Conservation (phyloP, 2,113 vertebrate genomes). For the Chionodraco myersi region DNA sequence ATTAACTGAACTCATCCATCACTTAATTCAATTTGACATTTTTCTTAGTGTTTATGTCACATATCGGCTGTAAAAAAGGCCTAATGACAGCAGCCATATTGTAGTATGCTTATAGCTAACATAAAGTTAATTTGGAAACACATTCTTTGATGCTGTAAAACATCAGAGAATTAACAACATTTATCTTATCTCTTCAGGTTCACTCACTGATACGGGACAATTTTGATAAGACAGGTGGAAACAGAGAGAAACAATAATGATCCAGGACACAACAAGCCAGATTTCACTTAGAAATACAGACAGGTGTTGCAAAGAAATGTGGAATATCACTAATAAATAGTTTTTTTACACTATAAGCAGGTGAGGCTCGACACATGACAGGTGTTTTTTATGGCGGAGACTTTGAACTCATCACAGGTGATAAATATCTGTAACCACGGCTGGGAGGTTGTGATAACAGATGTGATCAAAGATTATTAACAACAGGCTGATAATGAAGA, state of each 20-base stretch:
- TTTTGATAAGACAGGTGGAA: not conserved
- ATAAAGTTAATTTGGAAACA: not conserved
- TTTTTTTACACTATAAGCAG: not conserved
- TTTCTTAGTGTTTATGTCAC: too few species aligned
- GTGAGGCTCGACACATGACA: not conserved
- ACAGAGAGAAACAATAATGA: not conserved
- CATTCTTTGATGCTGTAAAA: not conserved
- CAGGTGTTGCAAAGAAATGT: too few species aligned
- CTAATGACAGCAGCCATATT: too few species aligned
- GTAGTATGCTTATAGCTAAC: too few species aligned
- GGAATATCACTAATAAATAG: not conserved
- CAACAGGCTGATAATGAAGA: not conserved
- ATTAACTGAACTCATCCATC: too few species aligned
- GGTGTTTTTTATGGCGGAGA: slow-evolving; percentile 53
- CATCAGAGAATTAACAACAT: not conserved
- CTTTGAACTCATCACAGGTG: slow-evolving; percentile 47
- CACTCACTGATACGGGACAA: not conserved
- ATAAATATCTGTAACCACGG: slow-evolving; percentile 11
- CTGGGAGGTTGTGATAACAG: slow-evolving; percentile 15
- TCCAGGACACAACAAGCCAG: not conserved
- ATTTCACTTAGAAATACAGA: not conserved
- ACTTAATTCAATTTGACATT: not conserved
- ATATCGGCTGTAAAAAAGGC: too few species aligned
- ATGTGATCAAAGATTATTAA: slow-evolving; percentile 1
- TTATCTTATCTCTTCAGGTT: not conserved